These are phyloP conservation scores for Melitaea athalia DNA, from an alignment of 2,888 invertebrate species.

Conservation along the genomic window DNA sequence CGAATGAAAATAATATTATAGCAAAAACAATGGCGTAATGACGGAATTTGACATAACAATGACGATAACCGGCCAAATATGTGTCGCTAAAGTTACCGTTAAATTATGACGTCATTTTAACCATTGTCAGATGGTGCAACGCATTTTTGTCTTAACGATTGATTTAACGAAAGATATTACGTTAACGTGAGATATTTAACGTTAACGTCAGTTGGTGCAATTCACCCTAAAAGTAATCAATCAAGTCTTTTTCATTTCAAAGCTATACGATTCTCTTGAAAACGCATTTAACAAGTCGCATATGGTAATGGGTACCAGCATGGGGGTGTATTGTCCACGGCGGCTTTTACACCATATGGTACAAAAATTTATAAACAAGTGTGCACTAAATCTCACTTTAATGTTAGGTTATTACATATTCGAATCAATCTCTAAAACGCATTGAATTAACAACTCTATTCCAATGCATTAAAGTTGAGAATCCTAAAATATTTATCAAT, in stretches of 20 bases:
- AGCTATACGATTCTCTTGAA: conserved; percentile 72
- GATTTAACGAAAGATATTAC: too few relatives aligned
- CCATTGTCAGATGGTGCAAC: too few relatives aligned
- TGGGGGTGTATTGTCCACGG: conserved; percentile 75
- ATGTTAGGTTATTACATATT: conserved; percentile 62
- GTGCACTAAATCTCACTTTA: conserved; percentile 69
- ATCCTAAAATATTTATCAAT: neutral
- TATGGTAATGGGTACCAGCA: conserved; percentile 71
- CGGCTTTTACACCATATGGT: conserved; percentile 81
- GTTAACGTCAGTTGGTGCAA: too few relatives aligned
- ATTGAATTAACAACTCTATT: conserved; percentile 40
- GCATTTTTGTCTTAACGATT: too few relatives aligned
- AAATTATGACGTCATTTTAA: too few relatives aligned
- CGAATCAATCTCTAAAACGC: conserved; percentile 40
- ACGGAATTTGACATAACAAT: too few relatives aligned
- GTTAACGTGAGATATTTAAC: too few relatives aligned
- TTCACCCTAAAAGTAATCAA: conserved; percentile 23
- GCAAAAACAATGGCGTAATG: too few relatives aligned
- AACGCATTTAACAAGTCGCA: conserved; percentile 77
- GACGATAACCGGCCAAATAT: too few relatives aligned
- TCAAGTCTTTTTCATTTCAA: conserved; percentile 31
- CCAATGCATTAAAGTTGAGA: conserved; percentile 41
- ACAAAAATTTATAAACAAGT: conserved; percentile 79
- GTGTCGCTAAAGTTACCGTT: too few relatives aligned
- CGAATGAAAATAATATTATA: too few relatives aligned